Percentiles rank a stretch among this genome's conserved stretches.
Conservation (phyloP, 2,888 invertebrate species). For the Lagria hirta region DNA sequence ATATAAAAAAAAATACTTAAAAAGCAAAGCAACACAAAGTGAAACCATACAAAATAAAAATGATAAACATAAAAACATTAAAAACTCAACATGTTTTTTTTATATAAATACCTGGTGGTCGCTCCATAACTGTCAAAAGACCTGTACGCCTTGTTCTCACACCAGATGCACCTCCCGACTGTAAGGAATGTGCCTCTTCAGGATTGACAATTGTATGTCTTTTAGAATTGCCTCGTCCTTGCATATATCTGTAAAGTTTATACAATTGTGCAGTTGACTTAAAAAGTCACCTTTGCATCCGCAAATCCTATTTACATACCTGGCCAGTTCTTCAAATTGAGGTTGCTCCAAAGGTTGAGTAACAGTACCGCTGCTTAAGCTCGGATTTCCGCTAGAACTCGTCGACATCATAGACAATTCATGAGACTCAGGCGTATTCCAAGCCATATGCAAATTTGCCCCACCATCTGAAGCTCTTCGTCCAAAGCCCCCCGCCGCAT, state of each 20-base stretch:
- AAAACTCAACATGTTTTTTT: background rate
- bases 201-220: constrained; percentile 78
- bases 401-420: constrained; percentile 56
- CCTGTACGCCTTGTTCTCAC: constrained; percentile 74
- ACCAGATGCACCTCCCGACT: constrained; percentile 45
- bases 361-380: constrained; percentile 52
- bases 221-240: constrained; percentile 72
- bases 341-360: constrained; percentile 53
- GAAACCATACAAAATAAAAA: too few species aligned
- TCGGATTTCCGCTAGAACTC: constrained; percentile 57
- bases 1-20: constrained; percentile 35
- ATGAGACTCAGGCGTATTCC: constrained; percentile 56
- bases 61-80: constrained; percentile 3
- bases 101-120: constrained; percentile 73
- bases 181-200: constrained; percentile 63
- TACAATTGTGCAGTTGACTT: constrained; percentile 10
- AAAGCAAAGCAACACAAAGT: too few species aligned
- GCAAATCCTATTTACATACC: constrained; percentile 47
- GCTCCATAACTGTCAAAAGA: constrained; percentile 80
- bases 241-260: constrained; percentile 66
- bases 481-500: constrained; percentile 80
- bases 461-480: constrained; percentile 95
- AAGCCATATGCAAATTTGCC: constrained; percentile 79
- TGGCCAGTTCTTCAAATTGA: constrained; percentile 56
- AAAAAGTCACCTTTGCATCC: constrained; percentile 5